These are phyloP conservation scores for Synanthedon tipuliformis DNA, from an alignment of 2,888 invertebrate species.

Conservation along the genomic window DNA sequence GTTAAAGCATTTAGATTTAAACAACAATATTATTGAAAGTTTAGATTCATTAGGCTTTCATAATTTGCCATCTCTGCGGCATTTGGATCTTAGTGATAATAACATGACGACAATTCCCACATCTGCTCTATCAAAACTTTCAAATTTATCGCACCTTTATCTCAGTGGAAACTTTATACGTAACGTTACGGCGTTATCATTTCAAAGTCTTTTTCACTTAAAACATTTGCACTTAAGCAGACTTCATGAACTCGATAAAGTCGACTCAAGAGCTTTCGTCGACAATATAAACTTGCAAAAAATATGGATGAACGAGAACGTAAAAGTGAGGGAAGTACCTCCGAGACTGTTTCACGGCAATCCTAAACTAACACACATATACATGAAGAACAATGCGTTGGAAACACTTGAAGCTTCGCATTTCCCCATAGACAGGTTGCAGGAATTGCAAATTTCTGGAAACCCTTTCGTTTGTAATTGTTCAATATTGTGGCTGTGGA, in stretches of 20 bases:
- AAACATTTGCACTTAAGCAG: slow-evolving; percentile 79
- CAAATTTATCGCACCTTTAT: slow-evolving; percentile 80
- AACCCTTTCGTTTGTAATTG: slow-evolving; percentile 90
- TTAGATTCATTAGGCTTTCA: slow-evolving; percentile 80
- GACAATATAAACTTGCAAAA: slow-evolving; percentile 86
- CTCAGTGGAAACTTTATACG: slow-evolving; percentile 84
- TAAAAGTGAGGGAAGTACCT: slow-evolving; percentile 79
- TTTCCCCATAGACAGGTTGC: slow-evolving; percentile 84
- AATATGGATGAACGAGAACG: slow-evolving; percentile 83
- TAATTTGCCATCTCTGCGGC: slow-evolving; percentile 77
- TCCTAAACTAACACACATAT: slow-evolving; percentile 80
- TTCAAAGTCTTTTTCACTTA: slow-evolving; percentile 86
- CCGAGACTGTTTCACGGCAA: slow-evolving; percentile 86
- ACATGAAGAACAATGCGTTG: slow-evolving; percentile 80
- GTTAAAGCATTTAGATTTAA: slow-evolving; percentile 76
- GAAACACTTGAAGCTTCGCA: slow-evolving; percentile 82
- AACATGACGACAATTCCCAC: slow-evolving; percentile 84
- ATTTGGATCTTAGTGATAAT: slow-evolving; percentile 84
- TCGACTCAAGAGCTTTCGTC: slow-evolving; percentile 84
- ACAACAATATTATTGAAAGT: slow-evolving; percentile 80
- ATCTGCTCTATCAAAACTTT: slow-evolving; percentile 79
- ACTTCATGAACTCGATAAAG: slow-evolving; percentile 73
- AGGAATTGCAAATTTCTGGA: slow-evolving; percentile 80
- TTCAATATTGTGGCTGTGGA: slow-evolving; percentile 88
- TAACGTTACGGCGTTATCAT: slow-evolving; percentile 79